phyloP scores from a whole-genome alignment of 2,113 vertebrate genomes.

The Saccopteryx leptura region DNA sequence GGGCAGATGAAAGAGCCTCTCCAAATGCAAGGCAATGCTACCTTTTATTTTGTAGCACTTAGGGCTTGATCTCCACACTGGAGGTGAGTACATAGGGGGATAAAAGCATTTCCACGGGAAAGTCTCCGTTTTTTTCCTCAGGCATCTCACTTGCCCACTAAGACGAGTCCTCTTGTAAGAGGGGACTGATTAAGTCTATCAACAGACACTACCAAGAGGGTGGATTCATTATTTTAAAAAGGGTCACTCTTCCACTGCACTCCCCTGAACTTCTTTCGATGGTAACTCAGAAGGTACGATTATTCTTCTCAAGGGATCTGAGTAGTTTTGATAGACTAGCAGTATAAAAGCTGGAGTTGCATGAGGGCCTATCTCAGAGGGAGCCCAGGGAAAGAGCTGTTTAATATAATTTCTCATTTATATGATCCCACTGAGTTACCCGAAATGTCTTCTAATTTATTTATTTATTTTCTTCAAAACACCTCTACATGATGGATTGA shows the following conservation, averaged over 20 bases:
- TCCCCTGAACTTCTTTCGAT: background rate
- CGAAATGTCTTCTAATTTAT: background rate
- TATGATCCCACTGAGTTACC: background rate
- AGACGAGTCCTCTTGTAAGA: background rate
- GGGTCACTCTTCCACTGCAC: background rate
- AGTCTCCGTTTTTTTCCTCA: constrained; percentile 17
- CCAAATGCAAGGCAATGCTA: background rate
- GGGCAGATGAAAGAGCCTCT: background rate
- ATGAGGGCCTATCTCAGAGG: too few species aligned
- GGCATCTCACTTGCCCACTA: background rate
- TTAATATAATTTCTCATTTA: background rate
- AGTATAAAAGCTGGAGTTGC: background rate
- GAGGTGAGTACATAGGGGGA: background rate
- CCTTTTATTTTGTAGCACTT: background rate
- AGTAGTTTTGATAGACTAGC: background rate
- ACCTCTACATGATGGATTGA: background rate
- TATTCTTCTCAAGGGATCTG: background rate
- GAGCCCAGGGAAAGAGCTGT: background rate
- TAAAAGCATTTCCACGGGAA: constrained; percentile 6
- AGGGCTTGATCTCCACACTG: background rate
- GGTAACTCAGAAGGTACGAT: background rate
- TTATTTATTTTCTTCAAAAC: constrained; percentile 14
- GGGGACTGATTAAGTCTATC: background rate
- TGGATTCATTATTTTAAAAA: background rate
- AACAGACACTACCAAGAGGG: background rate